Evolutionary conservation across 2,113 vertebrate genomes (phyloP).

Genomic region (Pedetes capensis): DNA sequence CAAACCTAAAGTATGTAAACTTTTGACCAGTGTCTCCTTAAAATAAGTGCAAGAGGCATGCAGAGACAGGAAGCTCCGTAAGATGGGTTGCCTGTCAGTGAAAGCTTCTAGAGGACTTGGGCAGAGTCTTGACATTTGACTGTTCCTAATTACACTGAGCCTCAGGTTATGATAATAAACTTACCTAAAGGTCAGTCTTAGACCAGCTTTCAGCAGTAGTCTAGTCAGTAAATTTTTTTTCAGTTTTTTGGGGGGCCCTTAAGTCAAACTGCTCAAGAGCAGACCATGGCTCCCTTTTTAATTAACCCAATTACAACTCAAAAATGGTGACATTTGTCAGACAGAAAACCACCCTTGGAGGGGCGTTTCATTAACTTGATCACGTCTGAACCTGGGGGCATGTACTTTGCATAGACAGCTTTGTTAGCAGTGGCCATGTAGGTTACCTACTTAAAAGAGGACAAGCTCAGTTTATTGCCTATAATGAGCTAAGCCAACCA

Average conservation of each 20-base stretch:
- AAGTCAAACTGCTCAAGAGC: conserved; percentile 18
- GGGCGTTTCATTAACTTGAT: neutral
- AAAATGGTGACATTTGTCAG: conserved; percentile 58
- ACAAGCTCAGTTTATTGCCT: neutral
- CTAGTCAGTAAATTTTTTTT: neutral
- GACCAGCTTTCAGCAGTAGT: neutral
- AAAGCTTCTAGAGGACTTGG: neutral
- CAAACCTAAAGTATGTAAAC: neutral
- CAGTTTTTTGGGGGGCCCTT: neutral
- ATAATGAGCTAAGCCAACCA: neutral
- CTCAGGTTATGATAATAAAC: neutral
- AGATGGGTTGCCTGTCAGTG: neutral
- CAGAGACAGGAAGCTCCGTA: neutral
- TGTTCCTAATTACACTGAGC: neutral
- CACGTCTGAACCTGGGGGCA: neutral
- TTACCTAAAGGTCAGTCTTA: conserved; percentile 26
- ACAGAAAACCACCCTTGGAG: neutral
- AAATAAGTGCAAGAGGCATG: neutral
- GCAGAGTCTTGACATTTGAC: neutral
- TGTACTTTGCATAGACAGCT: neutral
- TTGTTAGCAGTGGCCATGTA: neutral
- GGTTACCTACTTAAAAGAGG: neutral
- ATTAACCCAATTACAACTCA: conserved; percentile 64
- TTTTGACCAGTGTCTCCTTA: neutral
- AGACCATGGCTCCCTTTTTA: neutral